A percentile compares a stretch with the other conserved stretches of the same genome.
These are phyloP conservation scores for Microcebus ravelobensis DNA, from an alignment of 2,113 vertebrate species.

Conservation along the genomic window DNA sequence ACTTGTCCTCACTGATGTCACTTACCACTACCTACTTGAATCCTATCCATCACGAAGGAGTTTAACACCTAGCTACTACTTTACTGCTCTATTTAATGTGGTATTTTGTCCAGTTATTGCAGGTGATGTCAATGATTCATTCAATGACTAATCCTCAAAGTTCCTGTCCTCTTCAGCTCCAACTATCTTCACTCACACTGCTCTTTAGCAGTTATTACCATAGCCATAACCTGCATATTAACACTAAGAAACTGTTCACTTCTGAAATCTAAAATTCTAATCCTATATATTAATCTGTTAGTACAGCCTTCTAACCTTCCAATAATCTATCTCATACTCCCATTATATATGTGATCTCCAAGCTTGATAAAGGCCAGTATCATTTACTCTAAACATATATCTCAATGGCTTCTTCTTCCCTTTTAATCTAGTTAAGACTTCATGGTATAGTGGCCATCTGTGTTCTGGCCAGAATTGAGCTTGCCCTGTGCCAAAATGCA, in stretches of 20 bases:
- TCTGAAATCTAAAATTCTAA: constrained; percentile 22
- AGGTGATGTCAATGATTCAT: background rate
- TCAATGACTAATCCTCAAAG: background rate
- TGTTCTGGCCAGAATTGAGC: no score
- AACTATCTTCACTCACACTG: background rate
- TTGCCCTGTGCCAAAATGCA: no score
- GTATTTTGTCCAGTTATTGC: background rate
- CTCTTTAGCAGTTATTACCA: background rate
- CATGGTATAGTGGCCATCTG: no score
- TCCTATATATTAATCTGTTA: background rate
- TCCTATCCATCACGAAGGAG: background rate
- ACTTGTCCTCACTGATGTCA: background rate
- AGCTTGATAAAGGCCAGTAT: background rate
- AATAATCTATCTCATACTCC: background rate
- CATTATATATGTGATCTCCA: background rate
- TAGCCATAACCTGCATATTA: background rate
- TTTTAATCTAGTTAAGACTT: background rate
- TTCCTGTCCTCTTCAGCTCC: background rate
- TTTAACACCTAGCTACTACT: background rate
- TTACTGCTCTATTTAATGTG: background rate
- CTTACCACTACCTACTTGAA: background rate
- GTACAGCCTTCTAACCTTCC: background rate
- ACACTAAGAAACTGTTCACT: background rate
- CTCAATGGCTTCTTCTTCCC: background rate
- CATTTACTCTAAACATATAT: background rate